phyloP scores from a whole-genome alignment of 1,140 invertebrate species.

The Orchesella cincta region DNA sequence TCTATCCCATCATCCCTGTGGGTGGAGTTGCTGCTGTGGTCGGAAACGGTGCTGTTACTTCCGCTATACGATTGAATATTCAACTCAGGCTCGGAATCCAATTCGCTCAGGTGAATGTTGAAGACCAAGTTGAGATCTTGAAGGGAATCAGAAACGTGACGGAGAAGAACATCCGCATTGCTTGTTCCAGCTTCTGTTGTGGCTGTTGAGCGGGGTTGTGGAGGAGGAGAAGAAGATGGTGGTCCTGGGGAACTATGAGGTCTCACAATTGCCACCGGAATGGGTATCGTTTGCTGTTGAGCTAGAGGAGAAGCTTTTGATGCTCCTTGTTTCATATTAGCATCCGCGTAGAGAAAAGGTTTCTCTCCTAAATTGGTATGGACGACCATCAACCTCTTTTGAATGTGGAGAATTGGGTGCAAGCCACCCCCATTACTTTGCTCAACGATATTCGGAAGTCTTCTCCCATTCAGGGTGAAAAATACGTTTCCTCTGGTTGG shows the following conservation, averaged over 20 bases:
- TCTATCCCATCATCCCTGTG: background rate
- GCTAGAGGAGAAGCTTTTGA: no score
- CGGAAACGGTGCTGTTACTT: background rate
- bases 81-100: background rate
- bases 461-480: constrained; percentile 56
- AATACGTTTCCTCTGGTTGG: constrained; percentile 55
- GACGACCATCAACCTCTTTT: constrained; percentile 57
- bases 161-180: constrained; percentile 8
- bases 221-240: constrained; percentile 54
- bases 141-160: background rate
- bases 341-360: constrained; percentile 56
- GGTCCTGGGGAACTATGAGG: constrained; percentile 45
- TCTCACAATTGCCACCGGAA: background rate
- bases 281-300: background rate
- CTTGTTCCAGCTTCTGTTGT: background rate
- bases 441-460: constrained; percentile 54
- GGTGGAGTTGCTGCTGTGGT: background rate
- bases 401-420: constrained; percentile 58
- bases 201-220: constrained; percentile 52
- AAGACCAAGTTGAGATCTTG: constrained; percentile 6
- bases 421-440: constrained; percentile 54
- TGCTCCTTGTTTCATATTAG: constrained; percentile 52
- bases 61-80: background rate
- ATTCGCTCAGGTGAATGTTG: background rate
- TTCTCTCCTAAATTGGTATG: constrained; percentile 57